Conservation (phyloP, 2,888 invertebrate species). For the Lasioglossum malachurum region DNA sequence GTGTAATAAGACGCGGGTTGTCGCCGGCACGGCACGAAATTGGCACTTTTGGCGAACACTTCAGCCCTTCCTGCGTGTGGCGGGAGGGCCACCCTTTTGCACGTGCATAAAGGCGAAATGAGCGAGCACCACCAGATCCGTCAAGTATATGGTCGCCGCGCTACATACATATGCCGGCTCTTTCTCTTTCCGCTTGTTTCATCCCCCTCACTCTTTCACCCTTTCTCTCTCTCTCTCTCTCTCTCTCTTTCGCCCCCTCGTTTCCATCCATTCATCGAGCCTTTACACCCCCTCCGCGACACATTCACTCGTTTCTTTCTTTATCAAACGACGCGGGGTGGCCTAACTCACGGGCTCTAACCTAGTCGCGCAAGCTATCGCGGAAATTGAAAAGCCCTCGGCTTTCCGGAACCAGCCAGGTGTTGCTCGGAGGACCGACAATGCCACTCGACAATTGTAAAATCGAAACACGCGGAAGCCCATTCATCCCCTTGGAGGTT, state of each 20-base stretch:
- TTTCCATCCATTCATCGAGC: conserved; percentile 4
- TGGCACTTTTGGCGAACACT: conserved; percentile 70
- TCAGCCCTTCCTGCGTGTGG: conserved; percentile 37
- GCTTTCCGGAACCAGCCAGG: conserved; percentile 66
- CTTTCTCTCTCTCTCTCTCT: neutral
- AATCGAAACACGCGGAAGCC: conserved; percentile 55
- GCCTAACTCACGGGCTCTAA: neutral
- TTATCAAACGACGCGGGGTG: conserved; percentile 28
- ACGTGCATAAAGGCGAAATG: conserved; percentile 64
- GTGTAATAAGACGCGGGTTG: conserved; percentile 43
- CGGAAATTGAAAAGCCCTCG: conserved; percentile 65
- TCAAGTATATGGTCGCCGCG: conserved; percentile 52
- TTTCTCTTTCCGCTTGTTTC: neutral
- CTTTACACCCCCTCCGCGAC: conserved; percentile 6
- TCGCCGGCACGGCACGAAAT: conserved; percentile 57
- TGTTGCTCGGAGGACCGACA: conserved; percentile 65
- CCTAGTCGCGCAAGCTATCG: neutral
- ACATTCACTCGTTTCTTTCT: conserved; percentile 37
- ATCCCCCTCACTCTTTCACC: neutral
- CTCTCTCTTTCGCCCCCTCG: neutral
- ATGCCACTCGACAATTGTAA: conserved; percentile 59
- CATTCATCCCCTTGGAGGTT: conserved; percentile 21
- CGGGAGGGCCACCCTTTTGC: conserved; percentile 28
- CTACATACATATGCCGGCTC: conserved; percentile 41
- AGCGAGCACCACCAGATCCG: conserved; percentile 45